These are phyloP conservation scores for Bathynomus jamesi DNA, from an alignment of 1,140 invertebrate species.

Conservation along the genomic window DNA sequence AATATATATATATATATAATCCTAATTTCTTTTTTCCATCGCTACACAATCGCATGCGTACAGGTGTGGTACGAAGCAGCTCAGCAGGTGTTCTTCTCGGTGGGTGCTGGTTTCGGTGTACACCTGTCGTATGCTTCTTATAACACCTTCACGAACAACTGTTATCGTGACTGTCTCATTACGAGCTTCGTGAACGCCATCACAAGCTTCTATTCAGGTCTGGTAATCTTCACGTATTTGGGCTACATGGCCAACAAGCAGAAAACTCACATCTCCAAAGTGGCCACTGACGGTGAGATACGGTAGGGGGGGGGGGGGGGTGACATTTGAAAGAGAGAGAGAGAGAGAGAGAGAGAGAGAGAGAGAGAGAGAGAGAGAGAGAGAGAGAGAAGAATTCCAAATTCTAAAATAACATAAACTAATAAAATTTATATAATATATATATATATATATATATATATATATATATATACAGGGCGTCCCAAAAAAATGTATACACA, in stretches of 20 bases:
- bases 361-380: no score
- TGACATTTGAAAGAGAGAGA: no score
- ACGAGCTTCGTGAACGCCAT: constrained; percentile 64
- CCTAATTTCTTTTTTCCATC: not conserved
- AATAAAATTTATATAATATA: constrained; percentile 1
- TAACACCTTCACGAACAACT: constrained; percentile 79
- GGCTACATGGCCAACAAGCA: constrained; percentile 82
- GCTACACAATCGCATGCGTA: no score
- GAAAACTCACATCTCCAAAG: constrained; percentile 68
- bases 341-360: no score
- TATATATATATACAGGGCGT: constrained; percentile 13
- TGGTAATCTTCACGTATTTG: constrained; percentile 88
- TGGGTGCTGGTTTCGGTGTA: constrained; percentile 85
- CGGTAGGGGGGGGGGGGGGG: no score
- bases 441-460: constrained; percentile 14
- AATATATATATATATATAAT: constrained; percentile 1
- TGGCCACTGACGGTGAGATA: constrained; percentile 84
- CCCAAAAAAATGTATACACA: no score
- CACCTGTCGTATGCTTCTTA: constrained; percentile 83
- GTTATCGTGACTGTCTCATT: constrained; percentile 52
- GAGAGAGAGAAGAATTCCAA: no score
- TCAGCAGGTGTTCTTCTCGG: constrained; percentile 81
- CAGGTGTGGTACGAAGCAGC: constrained; percentile 90
- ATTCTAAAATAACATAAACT: no score
- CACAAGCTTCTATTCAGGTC: constrained; percentile 85